phyloP scores from a whole-genome alignment of 2,113 vertebrate genomes.

The Rhynchomys soricoides region DNA sequence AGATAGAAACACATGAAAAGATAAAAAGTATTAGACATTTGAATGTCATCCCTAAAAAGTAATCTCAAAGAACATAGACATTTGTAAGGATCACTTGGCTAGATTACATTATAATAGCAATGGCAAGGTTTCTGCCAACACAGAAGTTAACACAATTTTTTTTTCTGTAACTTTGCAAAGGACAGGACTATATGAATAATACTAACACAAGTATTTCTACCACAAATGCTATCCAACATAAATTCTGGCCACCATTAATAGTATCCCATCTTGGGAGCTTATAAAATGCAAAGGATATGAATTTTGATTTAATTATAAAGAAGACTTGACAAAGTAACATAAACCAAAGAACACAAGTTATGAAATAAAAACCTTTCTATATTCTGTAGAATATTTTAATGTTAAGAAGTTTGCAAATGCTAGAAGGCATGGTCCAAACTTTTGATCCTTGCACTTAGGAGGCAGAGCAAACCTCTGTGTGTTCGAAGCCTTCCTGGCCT shows the following conservation, averaged over 20 bases:
- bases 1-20: neutral
- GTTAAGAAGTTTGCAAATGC: neutral
- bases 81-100: neutral
- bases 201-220: neutral
- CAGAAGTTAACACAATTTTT: neutral
- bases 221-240: neutral
- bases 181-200: neutral
- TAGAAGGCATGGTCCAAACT: neutral
- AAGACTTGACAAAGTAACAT: neutral
- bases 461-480: neutral
- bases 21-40: neutral
- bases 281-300: neutral
- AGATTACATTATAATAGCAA: neutral
- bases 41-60: neutral
- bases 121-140: neutral
- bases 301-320: neutral
- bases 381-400: neutral
- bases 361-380: neutral
- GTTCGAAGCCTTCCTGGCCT: neutral
- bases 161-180: neutral
- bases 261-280: neutral
- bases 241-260: neutral
- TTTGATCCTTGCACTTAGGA: neutral
- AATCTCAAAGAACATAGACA: neutral
- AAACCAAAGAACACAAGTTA: neutral